These are phyloP conservation scores for Ptychochromis oligacanthus DNA, from an alignment of 2,113 vertebrate species.

Conservation along the genomic window DNA sequence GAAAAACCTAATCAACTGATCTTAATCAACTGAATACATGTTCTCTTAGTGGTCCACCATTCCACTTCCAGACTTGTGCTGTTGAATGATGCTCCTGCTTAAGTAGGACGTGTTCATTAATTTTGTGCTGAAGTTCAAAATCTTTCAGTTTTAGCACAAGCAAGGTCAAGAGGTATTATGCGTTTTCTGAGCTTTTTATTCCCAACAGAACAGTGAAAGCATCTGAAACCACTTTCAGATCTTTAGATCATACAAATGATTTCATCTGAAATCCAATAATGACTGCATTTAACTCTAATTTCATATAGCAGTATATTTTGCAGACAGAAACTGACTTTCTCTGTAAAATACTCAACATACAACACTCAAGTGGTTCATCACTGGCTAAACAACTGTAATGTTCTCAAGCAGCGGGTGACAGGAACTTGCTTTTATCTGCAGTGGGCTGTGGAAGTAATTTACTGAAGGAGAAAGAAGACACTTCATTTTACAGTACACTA, in stretches of 20 bases:
- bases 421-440: accelerated
- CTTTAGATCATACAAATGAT: background rate
- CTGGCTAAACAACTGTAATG: too few relatives aligned
- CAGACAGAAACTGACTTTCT: too few relatives aligned
- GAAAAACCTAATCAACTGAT: background rate
- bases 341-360: too few relatives aligned
- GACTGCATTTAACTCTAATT: background rate
- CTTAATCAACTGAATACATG: background rate
- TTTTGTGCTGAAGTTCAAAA: background rate
- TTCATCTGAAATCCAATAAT: background rate
- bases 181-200: background rate
- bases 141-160: background rate
- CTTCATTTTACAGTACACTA: background rate
- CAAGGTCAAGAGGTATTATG: accelerated
- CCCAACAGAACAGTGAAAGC: background rate
- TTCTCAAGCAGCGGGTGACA: too few relatives aligned
- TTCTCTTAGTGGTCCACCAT: accelerated
- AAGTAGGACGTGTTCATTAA: background rate
- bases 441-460: background rate
- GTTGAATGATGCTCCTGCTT: background rate
- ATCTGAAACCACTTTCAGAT: background rate
- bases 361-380: too few relatives aligned
- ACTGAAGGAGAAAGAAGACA: background rate
- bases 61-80: background rate
- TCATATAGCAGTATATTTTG: accelerated